phyloP scores from a whole-genome alignment of 2,888 invertebrate genomes.

The Chirona hameri region DNA sequence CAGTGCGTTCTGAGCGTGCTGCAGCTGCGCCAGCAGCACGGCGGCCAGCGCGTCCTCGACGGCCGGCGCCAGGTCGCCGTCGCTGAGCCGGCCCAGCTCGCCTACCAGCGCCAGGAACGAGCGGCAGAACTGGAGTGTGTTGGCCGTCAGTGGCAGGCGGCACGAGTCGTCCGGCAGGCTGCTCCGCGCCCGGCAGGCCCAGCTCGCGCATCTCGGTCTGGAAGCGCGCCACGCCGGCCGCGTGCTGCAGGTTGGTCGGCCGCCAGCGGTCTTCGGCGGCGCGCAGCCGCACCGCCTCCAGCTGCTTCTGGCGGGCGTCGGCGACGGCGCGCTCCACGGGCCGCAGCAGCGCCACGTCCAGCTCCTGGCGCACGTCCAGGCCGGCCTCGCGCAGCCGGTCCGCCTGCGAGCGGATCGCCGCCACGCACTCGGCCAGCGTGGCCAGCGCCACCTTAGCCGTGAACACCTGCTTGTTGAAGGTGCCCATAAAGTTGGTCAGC shows the following conservation, averaged over 20 bases:
- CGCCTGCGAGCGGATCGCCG: constrained; percentile 54
- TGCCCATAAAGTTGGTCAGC: constrained; percentile 48
- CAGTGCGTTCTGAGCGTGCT: constrained; percentile 57
- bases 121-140: constrained; percentile 74
- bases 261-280: constrained; percentile 81
- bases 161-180: constrained; percentile 42
- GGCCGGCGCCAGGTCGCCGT: constrained; percentile 66
- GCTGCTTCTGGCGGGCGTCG: constrained; percentile 74
- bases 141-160: constrained; percentile 71
- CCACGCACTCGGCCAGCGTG: constrained; percentile 77
- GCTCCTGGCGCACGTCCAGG: constrained; percentile 84
- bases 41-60: constrained; percentile 68
- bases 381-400: constrained; percentile 63
- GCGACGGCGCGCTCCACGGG: constrained; percentile 70
- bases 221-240: constrained; percentile 57
- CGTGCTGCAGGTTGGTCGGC: constrained; percentile 70
- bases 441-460: constrained; percentile 66
- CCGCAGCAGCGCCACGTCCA: constrained; percentile 76
- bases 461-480: constrained; percentile 42
- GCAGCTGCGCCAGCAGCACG: constrained; percentile 69
- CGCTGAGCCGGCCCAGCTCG: constrained; percentile 69
- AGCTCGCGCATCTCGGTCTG: constrained; percentile 65
- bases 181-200: constrained; percentile 52
- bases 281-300: constrained; percentile 72
- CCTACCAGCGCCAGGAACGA: constrained; percentile 67